Evolutionary conservation across 2,888 invertebrate species (phyloP).

Genomic region (Acrobeloides nanus): DNA sequence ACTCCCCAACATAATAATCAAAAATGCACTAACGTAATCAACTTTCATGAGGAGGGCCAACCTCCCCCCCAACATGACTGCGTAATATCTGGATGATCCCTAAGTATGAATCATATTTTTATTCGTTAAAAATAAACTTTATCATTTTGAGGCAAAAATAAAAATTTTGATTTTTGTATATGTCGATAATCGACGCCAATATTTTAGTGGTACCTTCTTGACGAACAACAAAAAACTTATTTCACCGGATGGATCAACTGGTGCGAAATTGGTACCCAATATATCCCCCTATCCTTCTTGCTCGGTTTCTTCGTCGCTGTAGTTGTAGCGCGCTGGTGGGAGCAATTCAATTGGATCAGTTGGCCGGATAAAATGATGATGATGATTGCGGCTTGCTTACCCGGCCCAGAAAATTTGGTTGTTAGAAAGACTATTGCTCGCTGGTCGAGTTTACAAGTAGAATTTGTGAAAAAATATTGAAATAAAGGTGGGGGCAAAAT

Average conservation of each 20-base stretch:
- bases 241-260: constrained; percentile 53
- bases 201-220: constrained; percentile 49
- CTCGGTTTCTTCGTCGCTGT: constrained; percentile 54
- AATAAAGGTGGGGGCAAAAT: constrained; percentile 1
- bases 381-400: constrained; percentile 45
- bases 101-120: too few species aligned
- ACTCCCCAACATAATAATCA: too few species aligned
- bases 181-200: constrained; percentile 10
- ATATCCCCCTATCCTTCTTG: constrained; percentile 51
- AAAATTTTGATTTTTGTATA: constrained; percentile 5
- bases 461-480: not conserved
- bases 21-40: too few species aligned
- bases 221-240: constrained; percentile 51
- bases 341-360: constrained; percentile 52
- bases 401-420: constrained; percentile 39
- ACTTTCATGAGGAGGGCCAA: too few species aligned
- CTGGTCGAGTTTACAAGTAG: constrained; percentile 45
- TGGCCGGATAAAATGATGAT: constrained; percentile 54
- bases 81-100: too few species aligned
- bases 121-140: too few species aligned
- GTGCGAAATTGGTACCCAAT: constrained; percentile 44
- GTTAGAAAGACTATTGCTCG: constrained; percentile 45
- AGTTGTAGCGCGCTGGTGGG: constrained; percentile 48
- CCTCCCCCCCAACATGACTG: too few species aligned
- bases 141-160: not conserved